Evolutionary conservation across 1,140 invertebrate species (phyloP).

Genomic region (Dryas iulia): DNA sequence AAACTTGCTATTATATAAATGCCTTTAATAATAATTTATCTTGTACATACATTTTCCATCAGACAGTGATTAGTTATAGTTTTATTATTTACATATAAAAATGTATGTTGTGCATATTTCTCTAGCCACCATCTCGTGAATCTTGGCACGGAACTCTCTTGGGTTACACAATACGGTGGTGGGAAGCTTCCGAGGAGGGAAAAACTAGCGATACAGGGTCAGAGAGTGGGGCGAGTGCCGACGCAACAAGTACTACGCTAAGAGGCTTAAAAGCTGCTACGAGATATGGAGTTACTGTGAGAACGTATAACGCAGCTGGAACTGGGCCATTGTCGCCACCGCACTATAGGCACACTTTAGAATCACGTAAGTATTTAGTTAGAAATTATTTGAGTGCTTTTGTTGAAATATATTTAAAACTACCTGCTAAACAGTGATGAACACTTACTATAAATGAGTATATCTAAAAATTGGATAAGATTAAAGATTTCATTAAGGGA

Average conservation of each 20-base stretch:
- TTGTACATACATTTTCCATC: too few relatives aligned
- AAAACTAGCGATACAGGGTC: conserved; percentile 76
- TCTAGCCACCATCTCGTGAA: conserved; percentile 84
- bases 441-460: too few relatives aligned
- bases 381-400: neutral
- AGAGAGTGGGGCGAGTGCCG: conserved; percentile 67
- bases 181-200: conserved; percentile 68
- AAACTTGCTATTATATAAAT: too few relatives aligned
- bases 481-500: too few relatives aligned
- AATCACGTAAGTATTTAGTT: conserved; percentile 85
- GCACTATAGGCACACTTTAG: conserved; percentile 89
- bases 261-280: conserved; percentile 90
- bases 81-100: too few relatives aligned
- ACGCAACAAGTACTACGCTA: conserved; percentile 83
- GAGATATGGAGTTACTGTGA: conserved; percentile 90
- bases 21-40: too few relatives aligned
- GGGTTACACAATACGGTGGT: conserved; percentile 90
- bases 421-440: too few relatives aligned
- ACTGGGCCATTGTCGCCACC: conserved; percentile 89
- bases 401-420: neutral
- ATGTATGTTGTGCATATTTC: neutral
- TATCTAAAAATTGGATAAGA: too few relatives aligned
- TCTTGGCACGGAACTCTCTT: conserved; percentile 90
- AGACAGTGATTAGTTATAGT: too few relatives aligned
- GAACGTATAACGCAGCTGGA: conserved; percentile 93